These are phyloP conservation scores for Meloidogyne chitwoodi DNA, from an alignment of 1,140 invertebrate genomes.

Conservation along the genomic window DNA sequence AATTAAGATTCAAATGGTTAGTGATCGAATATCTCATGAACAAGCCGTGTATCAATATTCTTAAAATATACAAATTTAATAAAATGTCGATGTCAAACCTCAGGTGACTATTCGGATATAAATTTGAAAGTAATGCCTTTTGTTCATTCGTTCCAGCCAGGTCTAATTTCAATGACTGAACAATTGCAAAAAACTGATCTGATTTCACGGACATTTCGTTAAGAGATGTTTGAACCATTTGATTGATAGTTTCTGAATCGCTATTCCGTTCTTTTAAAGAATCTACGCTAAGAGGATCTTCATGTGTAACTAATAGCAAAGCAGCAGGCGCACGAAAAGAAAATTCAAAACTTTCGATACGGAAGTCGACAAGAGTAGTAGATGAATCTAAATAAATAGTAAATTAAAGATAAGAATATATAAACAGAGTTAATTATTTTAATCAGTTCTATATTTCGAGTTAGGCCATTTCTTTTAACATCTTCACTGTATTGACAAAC, in stretches of 20 bases:
- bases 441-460: too few relatives aligned
- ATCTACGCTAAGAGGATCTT: slow-evolving; percentile 32
- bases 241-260: neutral
- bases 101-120: slow-evolving; percentile 20
- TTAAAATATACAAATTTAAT: neutral
- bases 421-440: too few relatives aligned
- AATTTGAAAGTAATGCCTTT: neutral
- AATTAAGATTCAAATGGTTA: slow-evolving; percentile 1
- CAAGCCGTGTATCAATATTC: slow-evolving; percentile 13
- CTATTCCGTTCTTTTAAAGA: slow-evolving; percentile 8
- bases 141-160: slow-evolving; percentile 10
- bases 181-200: slow-evolving; percentile 23
- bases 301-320: slow-evolving; percentile 35
- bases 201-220: slow-evolving; percentile 21
- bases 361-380: slow-evolving; percentile 36
- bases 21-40: slow-evolving; percentile 7
- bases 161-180: slow-evolving; percentile 11
- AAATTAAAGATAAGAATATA: too few relatives aligned
- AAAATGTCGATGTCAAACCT: neutral
- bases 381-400: slow-evolving; percentile 13
- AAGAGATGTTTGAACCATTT: neutral
- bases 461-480: too few relatives aligned
- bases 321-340: slow-evolving; percentile 25
- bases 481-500: too few relatives aligned
- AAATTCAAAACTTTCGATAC: slow-evolving; percentile 34